These are phyloP conservation scores for Perca schrenkii DNA, from an alignment of 2,113 vertebrate species.

Conservation along the genomic window DNA sequence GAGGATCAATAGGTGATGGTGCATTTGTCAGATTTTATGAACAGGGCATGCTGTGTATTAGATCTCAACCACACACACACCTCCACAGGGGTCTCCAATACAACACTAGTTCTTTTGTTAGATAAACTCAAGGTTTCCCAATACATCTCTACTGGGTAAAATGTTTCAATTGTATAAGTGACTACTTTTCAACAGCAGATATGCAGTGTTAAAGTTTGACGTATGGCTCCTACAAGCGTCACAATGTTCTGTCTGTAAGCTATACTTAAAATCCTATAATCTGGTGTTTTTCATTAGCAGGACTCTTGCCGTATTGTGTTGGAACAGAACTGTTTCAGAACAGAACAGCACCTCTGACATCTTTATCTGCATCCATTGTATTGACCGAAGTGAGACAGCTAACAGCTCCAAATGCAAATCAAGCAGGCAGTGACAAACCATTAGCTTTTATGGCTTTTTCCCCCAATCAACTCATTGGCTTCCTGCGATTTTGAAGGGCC, in stretches of 20 bases:
- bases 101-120: not conserved
- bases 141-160: not conserved
- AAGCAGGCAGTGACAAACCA: conserved; percentile 28
- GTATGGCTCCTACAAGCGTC: not conserved
- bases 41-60: conserved; percentile 28
- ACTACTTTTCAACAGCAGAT: not conserved
- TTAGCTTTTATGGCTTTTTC: conserved; percentile 22
- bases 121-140: not conserved
- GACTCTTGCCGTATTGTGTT: not conserved
- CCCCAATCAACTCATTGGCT: conserved; percentile 10
- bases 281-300: not conserved
- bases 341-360: conserved; percentile 3
- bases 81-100: conserved; percentile 4
- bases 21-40: conserved; percentile 42
- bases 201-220: not conserved
- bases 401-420: conserved; percentile 29
- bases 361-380: conserved; percentile 29
- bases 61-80: conserved; percentile 9
- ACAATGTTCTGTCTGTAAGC: not conserved
- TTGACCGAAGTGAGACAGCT: conserved; percentile 34
- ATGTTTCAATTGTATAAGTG: not conserved
- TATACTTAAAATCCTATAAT: conserved; percentile 21
- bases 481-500: not conserved
- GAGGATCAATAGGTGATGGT: conserved; percentile 46
- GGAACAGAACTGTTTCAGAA: not conserved